Percentiles rank a stretch among this genome's conserved stretches.
Evolutionary conservation across 1,140 invertebrate species (phyloP).

Genomic region (Brachionus paranguensis): DNA sequence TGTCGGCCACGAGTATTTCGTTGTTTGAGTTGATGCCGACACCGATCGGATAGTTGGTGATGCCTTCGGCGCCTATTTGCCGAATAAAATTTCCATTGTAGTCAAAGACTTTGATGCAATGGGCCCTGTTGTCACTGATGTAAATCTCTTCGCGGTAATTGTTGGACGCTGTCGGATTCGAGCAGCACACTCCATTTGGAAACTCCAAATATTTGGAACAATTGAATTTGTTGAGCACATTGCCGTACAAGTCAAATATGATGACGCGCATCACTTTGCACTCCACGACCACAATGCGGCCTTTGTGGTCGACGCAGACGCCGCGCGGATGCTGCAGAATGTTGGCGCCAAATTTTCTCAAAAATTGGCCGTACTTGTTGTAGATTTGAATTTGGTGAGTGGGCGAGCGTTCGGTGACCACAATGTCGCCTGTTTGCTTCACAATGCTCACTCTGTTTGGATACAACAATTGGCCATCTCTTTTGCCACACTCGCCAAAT

Average conservation of each 20-base stretch:
- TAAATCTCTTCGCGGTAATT: constrained; percentile 99
- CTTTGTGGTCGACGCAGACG: constrained; percentile 93
- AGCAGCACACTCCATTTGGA: constrained; percentile 88
- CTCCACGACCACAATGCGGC: constrained; percentile 96
- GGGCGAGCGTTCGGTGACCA: constrained; percentile 94
- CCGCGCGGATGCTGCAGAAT: constrained; percentile 93
- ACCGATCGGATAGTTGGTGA: constrained; percentile 98
- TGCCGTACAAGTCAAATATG: constrained; percentile 94
- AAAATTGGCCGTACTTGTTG: constrained; percentile 98
- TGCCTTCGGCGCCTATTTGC: constrained; percentile 94
- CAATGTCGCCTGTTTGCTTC: constrained; percentile 91
- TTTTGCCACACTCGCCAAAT: constrained; percentile 87
- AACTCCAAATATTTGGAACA: constrained; percentile 98
- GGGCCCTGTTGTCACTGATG: constrained; percentile 97
- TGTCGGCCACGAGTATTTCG: constrained; percentile 95
- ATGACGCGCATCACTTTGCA: constrained; percentile 99
- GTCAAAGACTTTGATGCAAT: constrained; percentile 98
- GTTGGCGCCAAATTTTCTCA: constrained; percentile 96
- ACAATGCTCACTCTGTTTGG: constrained; percentile 97
- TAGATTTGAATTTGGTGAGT: constrained; percentile 96
- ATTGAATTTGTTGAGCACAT: constrained; percentile 92
- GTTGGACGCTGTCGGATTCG: neutral
- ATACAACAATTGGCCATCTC: constrained; percentile 92
- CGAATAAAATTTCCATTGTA: constrained; percentile 94
- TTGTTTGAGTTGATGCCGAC: constrained; percentile 92